Base-by-base conservation (phyloP, 2,888 invertebrate genomes). In the Himalopsyche kuldschensis region DNA sequence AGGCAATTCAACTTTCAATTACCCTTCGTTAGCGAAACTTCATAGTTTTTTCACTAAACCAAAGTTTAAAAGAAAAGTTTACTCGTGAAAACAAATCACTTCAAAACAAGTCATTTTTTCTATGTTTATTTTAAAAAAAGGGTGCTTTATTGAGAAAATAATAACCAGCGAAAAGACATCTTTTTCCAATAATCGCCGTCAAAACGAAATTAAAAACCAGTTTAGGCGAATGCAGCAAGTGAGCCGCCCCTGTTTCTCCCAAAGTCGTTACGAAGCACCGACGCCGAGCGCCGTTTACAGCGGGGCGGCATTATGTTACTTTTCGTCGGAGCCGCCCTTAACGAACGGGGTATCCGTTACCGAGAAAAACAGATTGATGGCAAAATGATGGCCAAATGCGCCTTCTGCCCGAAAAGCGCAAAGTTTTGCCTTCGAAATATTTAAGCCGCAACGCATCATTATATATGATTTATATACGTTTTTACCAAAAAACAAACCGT, bases 331-430 rank as follows among this genome's bases (percentile, higher is more conserved):
- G 76, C 32, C 76, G 76, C 27, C 76, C 35, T 24, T 76, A 76
- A 41, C 76, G 32, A 76, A 76, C 41, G 32, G 76, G 76, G 76
- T 76, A 32, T 76, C 76, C 76, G 76, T 76, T 31, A 32, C 76
- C 32, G 32, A 32, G 69, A 76, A 76, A 75, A 76, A 76, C 76
- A 41, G 76, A 76, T 76, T 76, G 76, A 76, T 76, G 76, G 76
- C 31, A 41, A 32, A 76, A 76, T 41, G 76, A 76, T 76, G 76
- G 69, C 69, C 69, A 27, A 69, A 69, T 69, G 69, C 69, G 69
- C 69, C 69, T 20, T 69, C 69, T 69, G 69, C 69, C 27, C 30
- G 69, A 69, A 69, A 69, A 69, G 69, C 69, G 69, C 69, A 69
- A 69, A 69, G 69, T 69, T 69, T 69, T 20, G 69, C 69, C 30